Evolutionary conservation across 2,888 invertebrate species (phyloP), one percentile per base, ranked within the genome.

Genomic region (Meliscaeva auricollis): DNA sequence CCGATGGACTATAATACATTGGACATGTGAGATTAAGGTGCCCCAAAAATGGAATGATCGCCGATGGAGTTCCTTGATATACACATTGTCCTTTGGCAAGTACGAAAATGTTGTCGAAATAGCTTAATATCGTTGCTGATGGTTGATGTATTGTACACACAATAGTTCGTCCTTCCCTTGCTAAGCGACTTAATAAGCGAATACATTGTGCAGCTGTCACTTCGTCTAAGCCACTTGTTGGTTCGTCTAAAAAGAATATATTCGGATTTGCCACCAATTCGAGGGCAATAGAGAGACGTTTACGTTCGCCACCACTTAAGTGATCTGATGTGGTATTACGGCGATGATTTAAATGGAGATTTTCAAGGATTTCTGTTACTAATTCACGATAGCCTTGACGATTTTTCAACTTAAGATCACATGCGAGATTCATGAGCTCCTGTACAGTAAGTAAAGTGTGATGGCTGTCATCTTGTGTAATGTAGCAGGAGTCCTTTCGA

Each of bases 261-360:
- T 96, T 96, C 0, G 96, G 97, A 91, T 97, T 97, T 91, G 96
- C 96, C 73, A 97, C 96, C 87, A 97, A 92, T 90, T 97, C 97
- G 81, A 96, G 91, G 1, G 97, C 97, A 88, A 97, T 96, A 11
- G 96, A 96, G 87, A 97, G 93, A 82, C 95, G 92, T 91, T 97
- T 97, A 87, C 95, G 94, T 92, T 97, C 97, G 1, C 97, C 97
- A 26, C 97, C 97, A 17, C 96, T 96, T 38, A 95, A 90, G 76
- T 93, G 93, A 35, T 92, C 92, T 0, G 94, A 93, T 30, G 89
- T 90, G 9, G 90, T 88, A 52, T 89, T 87, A 17, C 91, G 90
- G 1, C 92, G 88, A 88, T 92, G 91, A 87, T 91, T 90, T 30
- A 92, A 88, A 88, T 91, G 88, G 0, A 92, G 89, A 88, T 91